phyloP scores from a whole-genome alignment of 2,888 invertebrate species.

The Epinotia nisella region DNA sequence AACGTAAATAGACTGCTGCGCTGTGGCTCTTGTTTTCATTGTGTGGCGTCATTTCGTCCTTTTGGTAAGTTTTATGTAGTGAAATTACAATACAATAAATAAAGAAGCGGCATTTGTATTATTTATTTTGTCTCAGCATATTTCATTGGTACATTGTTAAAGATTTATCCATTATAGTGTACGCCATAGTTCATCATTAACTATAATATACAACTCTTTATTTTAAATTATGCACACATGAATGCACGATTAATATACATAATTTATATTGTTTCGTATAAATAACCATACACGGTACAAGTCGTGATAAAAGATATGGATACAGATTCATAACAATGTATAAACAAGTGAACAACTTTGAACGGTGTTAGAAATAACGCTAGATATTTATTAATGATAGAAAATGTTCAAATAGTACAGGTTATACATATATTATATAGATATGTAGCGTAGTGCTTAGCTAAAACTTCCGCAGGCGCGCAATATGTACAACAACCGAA shows the following conservation, averaged over 20 bases:
- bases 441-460: slow-evolving; percentile 82
- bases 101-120: slow-evolving; percentile 84
- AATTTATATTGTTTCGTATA: slow-evolving; percentile 76
- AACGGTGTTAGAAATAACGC: slow-evolving; percentile 80
- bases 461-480: slow-evolving; percentile 71
- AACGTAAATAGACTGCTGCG: too few relatives aligned
- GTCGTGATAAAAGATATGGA: slow-evolving; percentile 80
- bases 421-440: slow-evolving; percentile 68
- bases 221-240: slow-evolving; percentile 79
- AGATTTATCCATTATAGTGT: slow-evolving; percentile 77
- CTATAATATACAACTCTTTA: slow-evolving; percentile 81
- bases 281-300: slow-evolving; percentile 80
- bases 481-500: slow-evolving; percentile 72
- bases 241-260: slow-evolving; percentile 81
- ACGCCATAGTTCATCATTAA: slow-evolving; percentile 74
- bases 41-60: background rate
- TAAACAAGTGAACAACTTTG: slow-evolving; percentile 84
- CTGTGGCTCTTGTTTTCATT: background rate
- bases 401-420: slow-evolving; percentile 74
- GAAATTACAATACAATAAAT: slow-evolving; percentile 69
- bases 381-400: slow-evolving; percentile 80
- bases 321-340: slow-evolving; percentile 82
- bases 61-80: background rate
- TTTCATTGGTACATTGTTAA: slow-evolving; percentile 83
- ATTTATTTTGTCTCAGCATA: slow-evolving; percentile 82